Conservation (phyloP, 2,888 invertebrate species). For the Serrognathus titanus region DNA sequence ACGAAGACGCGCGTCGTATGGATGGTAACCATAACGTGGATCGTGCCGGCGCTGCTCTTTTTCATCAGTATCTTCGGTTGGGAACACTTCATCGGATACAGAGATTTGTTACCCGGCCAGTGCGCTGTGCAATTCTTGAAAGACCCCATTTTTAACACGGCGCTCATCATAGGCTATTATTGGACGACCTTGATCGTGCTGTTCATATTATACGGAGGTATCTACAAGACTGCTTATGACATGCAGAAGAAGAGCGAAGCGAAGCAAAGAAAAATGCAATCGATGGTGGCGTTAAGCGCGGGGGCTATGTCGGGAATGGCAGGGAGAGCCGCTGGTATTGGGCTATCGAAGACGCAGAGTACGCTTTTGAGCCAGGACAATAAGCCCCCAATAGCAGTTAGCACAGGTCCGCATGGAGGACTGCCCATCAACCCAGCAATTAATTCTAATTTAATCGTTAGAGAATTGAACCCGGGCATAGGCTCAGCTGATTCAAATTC, state of each 20-base stretch:
- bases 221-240: slow-evolving; percentile 94
- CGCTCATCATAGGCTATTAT: slow-evolving; percentile 93
- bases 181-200: slow-evolving; percentile 96
- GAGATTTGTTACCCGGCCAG: slow-evolving; percentile 81
- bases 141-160: slow-evolving; percentile 95
- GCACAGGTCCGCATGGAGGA: slow-evolving; percentile 43
- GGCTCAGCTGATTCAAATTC: slow-evolving; percentile 58
- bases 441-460: slow-evolving; percentile 30
- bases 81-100: slow-evolving; percentile 88
- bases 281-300: slow-evolving; percentile 87
- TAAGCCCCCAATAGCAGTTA: slow-evolving; percentile 56
- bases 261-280: slow-evolving; percentile 93
- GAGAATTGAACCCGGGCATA: slow-evolving; percentile 35
- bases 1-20: slow-evolving; percentile 89
- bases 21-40: slow-evolving; percentile 97
- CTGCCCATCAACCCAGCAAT: slow-evolving; percentile 24
- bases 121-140: slow-evolving; percentile 97
- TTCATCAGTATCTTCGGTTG: slow-evolving; percentile 98
- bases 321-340: slow-evolving; percentile 81
- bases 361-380: slow-evolving; percentile 65
- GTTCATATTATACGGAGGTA: slow-evolving; percentile 93
- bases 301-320: slow-evolving; percentile 91
- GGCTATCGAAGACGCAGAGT: slow-evolving; percentile 72
- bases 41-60: slow-evolving; percentile 92
- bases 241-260: slow-evolving; percentile 97